Percentiles rank a stretch among this genome's conserved stretches.
phyloP scores from a whole-genome alignment of 2,888 invertebrate genomes.

The Keiferia lycopersicella region DNA sequence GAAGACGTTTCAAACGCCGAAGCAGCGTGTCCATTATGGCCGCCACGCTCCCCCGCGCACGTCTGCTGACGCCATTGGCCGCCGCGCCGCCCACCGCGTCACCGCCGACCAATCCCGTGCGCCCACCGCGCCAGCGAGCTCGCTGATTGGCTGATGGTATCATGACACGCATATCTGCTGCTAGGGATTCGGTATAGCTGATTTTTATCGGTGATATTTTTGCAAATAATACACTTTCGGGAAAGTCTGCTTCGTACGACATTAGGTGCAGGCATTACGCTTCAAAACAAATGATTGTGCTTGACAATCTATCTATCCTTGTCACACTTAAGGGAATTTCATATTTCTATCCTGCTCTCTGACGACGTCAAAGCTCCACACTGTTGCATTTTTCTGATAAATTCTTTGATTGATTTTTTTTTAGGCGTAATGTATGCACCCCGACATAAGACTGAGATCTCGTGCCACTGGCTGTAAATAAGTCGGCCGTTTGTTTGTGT shows the following conservation, averaged over 20 bases:
- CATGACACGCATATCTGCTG: neutral
- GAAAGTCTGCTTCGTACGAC: neutral
- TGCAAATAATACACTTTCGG: neutral
- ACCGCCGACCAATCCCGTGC: constrained; percentile 5
- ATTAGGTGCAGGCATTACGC: too few species aligned
- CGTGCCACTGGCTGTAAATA: neutral
- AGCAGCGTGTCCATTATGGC: constrained; percentile 58
- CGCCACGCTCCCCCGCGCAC: constrained; percentile 43
- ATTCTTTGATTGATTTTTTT: too few species aligned
- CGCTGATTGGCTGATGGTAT: constrained; percentile 4
- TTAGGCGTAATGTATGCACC: too few species aligned
- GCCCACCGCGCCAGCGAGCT: neutral
- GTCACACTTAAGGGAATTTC: too few species aligned
- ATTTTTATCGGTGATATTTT: neutral
- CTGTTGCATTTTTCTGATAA: too few species aligned
- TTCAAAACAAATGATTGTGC: too few species aligned
- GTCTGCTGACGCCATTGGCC: constrained; percentile 41
- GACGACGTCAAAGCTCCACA: too few species aligned
- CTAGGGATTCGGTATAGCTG: neutral
- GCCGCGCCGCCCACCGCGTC: neutral
- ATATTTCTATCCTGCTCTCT: too few species aligned
- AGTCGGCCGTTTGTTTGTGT: neutral
- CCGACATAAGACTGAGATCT: constrained; percentile 1
- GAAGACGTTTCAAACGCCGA: constrained; percentile 39
- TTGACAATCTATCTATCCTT: too few species aligned